Conservation (phyloP, 2,113 vertebrate species). For the Natator depressus region DNA sequence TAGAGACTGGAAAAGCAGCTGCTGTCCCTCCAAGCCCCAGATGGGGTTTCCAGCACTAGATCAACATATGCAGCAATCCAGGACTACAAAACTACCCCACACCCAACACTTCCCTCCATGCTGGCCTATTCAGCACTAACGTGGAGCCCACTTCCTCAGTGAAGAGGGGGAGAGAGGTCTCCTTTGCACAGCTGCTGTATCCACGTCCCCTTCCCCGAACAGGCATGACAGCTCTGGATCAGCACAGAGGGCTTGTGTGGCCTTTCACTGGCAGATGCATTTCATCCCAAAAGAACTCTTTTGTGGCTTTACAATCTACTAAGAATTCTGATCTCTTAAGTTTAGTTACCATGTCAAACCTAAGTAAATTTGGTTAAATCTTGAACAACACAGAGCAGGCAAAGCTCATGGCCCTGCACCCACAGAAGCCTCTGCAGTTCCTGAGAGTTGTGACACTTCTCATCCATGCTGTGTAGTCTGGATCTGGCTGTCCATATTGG, state of each 20-base stretch:
- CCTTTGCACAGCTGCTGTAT: too few relatives aligned
- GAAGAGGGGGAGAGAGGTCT: not conserved
- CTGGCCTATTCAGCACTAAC: not conserved
- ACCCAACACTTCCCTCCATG: not conserved
- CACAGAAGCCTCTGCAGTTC: not conserved
- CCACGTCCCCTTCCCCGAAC: not conserved
- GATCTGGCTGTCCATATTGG: not conserved
- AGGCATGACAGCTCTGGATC: not conserved
- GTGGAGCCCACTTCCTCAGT: not conserved
- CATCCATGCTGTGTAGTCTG: not conserved
- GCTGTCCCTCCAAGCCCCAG: not conserved
- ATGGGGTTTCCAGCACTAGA: not conserved
- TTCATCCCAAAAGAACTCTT: not conserved
- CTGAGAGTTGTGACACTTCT: not conserved
- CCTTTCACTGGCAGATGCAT: not conserved
- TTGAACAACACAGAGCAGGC: not conserved
- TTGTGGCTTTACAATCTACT: not conserved
- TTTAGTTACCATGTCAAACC: not conserved
- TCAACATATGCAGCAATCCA: rapidly evolving
- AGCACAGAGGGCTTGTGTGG: not conserved
- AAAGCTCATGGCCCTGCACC: not conserved
- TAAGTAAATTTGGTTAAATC: not conserved
- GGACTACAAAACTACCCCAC: not conserved
- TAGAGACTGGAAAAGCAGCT: not conserved
- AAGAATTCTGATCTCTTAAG: not conserved